Conservation (phyloP, 92 coral and sea anemone species). For the Desmophyllum pertusum region DNA sequence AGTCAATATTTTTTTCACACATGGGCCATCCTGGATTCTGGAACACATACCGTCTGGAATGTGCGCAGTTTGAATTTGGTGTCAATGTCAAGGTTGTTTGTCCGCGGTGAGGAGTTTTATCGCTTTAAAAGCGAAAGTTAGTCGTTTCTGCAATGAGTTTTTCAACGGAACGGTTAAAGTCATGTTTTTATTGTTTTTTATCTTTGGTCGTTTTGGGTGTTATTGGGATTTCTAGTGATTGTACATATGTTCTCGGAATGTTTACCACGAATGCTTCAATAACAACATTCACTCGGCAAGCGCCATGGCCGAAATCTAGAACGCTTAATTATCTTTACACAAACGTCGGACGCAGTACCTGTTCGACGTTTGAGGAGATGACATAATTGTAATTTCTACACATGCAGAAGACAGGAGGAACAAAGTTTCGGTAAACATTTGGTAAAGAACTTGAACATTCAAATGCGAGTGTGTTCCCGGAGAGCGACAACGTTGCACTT, state of each 20-base stretch:
- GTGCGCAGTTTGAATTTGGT: not conserved
- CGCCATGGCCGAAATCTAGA: not conserved
- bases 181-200: slow-evolving; percentile 1
- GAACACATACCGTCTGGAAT: not conserved
- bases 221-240: not conserved
- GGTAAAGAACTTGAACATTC: slow-evolving; percentile 68
- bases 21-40: too few species aligned
- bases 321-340: slow-evolving; percentile 3
- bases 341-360: slow-evolving; percentile 29
- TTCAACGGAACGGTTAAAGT: slow-evolving; percentile 20
- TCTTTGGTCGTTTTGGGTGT: slow-evolving; percentile 1
- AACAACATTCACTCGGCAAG: not conserved
- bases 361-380: slow-evolving; percentile 63
- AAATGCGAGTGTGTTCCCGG: slow-evolving; percentile 63
- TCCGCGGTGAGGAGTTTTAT: not conserved
- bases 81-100: not conserved
- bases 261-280: not conserved
- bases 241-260: not conserved
- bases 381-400: slow-evolving; percentile 90
- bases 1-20: too few species aligned
- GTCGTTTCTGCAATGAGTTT: not conserved
- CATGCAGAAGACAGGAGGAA: slow-evolving; percentile 97
- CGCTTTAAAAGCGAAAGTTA: not conserved
- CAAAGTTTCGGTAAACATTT: slow-evolving; percentile 90
- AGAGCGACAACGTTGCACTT: slow-evolving; percentile 58